Evolutionary conservation across 2,113 vertebrate species (phyloP).

Genomic region (Notarius lentiginosus): DNA sequence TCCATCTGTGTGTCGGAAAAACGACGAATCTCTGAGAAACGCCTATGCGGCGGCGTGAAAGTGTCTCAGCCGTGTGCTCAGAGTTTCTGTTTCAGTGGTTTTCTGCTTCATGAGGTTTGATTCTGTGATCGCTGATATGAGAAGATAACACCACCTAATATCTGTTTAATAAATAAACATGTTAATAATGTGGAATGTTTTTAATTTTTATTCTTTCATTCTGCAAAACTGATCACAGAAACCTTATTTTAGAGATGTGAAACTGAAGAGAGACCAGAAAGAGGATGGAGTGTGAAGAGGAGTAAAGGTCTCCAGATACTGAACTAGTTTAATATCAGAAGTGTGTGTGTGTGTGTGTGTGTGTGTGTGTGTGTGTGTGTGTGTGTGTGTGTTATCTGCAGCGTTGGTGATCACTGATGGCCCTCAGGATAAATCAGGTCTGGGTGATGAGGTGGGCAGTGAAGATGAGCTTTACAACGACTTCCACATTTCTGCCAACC

Average conservation of each 20-base stretch:
- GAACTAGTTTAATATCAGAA: not conserved
- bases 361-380: slow-evolving; percentile 15
- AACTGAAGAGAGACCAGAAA: not conserved
- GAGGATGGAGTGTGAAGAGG: not conserved
- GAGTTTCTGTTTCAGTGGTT: not conserved
- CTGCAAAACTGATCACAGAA: not conserved
- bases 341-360: slow-evolving; percentile 7
- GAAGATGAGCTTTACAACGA: slow-evolving; percentile 92
- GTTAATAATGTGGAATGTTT: too few relatives aligned
- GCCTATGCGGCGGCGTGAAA: not conserved
- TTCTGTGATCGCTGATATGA: not conserved
- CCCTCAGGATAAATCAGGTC: slow-evolving; percentile 71
- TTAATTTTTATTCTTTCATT: not conserved
- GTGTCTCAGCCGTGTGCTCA: not conserved
- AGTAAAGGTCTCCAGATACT: not conserved
- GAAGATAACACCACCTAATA: not conserved
- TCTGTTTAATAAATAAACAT: not conserved
- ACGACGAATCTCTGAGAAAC: not conserved
- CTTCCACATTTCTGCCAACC: slow-evolving; percentile 80
- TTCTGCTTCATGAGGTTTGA: not conserved
- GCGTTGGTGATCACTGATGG: slow-evolving; percentile 82
- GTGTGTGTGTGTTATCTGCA: slow-evolving; percentile 49
- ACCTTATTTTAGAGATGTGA: not conserved
- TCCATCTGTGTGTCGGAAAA: slow-evolving; percentile 2
- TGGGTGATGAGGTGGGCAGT: slow-evolving; percentile 79